These are phyloP conservation scores for Noturus placidus DNA, from an alignment of 2,113 vertebrate species.

Conservation along the genomic window DNA sequence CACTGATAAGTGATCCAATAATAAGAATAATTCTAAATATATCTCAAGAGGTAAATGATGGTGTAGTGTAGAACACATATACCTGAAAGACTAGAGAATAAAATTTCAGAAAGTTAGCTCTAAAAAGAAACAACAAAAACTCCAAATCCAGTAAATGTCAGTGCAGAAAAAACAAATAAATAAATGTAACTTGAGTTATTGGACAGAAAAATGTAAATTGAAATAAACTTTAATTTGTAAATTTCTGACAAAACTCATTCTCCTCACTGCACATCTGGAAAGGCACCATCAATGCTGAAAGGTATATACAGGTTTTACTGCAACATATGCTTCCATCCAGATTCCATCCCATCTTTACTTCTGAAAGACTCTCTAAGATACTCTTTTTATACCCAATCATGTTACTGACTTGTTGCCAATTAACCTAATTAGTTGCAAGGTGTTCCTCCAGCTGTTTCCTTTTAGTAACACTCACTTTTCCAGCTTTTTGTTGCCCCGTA, in stretches of 20 bases:
- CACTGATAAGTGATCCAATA: not conserved
- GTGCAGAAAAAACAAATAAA: not conserved
- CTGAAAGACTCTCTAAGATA: too few relatives aligned
- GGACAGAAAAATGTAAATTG: not conserved
- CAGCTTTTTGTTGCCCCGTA: too few relatives aligned
- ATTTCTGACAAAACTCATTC: not conserved
- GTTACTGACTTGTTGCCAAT: too few relatives aligned
- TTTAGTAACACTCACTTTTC: too few relatives aligned
- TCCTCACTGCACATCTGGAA: too few relatives aligned
- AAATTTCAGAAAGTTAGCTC: not conserved
- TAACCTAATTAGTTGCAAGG: too few relatives aligned
- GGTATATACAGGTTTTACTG: too few relatives aligned
- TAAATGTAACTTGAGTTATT: slow-evolving; percentile 7
- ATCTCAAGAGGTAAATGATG: not conserved
- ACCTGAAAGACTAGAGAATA: not conserved
- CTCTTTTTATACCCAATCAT: too few relatives aligned
- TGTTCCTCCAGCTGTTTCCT: too few relatives aligned
- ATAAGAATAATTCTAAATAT: not conserved
- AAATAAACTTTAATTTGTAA: slow-evolving; percentile 24
- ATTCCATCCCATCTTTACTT: too few relatives aligned
- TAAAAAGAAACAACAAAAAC: not conserved
- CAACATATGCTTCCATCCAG: too few relatives aligned
- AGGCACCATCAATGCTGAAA: too few relatives aligned
- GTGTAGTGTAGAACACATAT: not conserved
- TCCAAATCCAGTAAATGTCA: not conserved